Percentiles rank a stretch among this genome's conserved stretches.
These are phyloP conservation scores for Pteria penguin DNA, from an alignment of 2,888 invertebrate species.

Conservation along the genomic window DNA sequence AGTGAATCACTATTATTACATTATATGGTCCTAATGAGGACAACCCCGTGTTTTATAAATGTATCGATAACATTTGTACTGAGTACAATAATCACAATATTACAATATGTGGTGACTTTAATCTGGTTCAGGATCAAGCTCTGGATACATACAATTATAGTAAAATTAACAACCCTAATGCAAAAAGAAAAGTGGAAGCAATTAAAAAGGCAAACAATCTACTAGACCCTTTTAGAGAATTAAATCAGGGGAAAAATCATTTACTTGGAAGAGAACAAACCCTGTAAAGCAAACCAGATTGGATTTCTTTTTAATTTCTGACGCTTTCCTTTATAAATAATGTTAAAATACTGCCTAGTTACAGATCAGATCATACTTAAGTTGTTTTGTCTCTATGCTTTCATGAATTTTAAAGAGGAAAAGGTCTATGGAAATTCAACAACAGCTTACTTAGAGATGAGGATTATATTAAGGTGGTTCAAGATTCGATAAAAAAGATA, in stretches of 20 bases:
- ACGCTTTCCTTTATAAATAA: neutral
- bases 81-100: neutral
- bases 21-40: neutral
- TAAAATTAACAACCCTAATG: constrained; percentile 5
- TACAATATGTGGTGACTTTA: neutral
- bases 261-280: constrained; percentile 9
- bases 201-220: constrained; percentile 2
- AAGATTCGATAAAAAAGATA: neutral
- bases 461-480: neutral
- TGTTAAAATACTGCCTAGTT: constrained; percentile 1
- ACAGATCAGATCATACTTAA: constrained; percentile 15
- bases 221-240: neutral
- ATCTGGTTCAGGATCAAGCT: neutral
- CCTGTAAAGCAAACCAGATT: neutral
- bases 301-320: constrained; percentile 14
- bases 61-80: neutral
- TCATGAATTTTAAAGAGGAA: constrained; percentile 7
- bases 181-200: constrained; percentile 18
- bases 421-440: constrained; percentile 27
- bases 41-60: neutral
- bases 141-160: neutral
- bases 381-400: constrained; percentile 1
- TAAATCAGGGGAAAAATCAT: neutral
- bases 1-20: neutral
- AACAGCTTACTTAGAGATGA: neutral